Evolutionary conservation across 2,888 invertebrate genomes (phyloP), one percentile per base, ranked within the genome.

Genomic region (Seira sanloemensis): DNA sequence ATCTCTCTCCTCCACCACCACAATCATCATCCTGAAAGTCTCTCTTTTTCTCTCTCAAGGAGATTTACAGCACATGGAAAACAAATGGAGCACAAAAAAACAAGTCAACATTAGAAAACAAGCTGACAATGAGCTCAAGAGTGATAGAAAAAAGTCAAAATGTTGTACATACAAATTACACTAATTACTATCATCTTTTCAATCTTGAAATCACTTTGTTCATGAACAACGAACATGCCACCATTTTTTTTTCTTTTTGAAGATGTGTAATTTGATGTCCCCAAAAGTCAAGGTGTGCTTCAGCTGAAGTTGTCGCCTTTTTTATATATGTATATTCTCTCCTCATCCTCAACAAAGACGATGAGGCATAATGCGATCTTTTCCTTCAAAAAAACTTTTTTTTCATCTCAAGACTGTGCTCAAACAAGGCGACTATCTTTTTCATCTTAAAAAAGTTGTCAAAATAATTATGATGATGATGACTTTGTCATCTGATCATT

Each of bases 101-200:
- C 37, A 37, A 37, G 37, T 37, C 37, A 37, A 37, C 37, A 37
- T 37, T 37, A 37, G 37, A 37, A 37, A 37, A 37, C 37, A 37
- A 37, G 37, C 37, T 37, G 37, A 37, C 37, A 37, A 37, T 37
- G 37, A 37, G 71, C 69, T 71, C 50, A 71, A 71, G 12, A 37
- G 12, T 9, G 37, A 71, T 46, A 50, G 50, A 71, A 37, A 27
- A 71, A 69, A 69, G 50, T 50, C 71, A 71, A 50, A 46, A 71
- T 71, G 71, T 50, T 71, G 69, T 71, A 71, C 71, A 71, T 71
- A 71, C 71, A 71, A 71, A 71, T 71, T 71, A 71, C 71, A 71
- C 71, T 71, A 71, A 71, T 71, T 71, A 71, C 71, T 71, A 71
- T 71, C 71, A 71, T 71, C 71, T 21, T 50, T 46, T 21, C 12